Percentiles rank a stretch among this genome's conserved stretches.
phyloP scores from a whole-genome alignment of 2,797 vertebrate species.

The Taeniopygia guttata region DNA sequence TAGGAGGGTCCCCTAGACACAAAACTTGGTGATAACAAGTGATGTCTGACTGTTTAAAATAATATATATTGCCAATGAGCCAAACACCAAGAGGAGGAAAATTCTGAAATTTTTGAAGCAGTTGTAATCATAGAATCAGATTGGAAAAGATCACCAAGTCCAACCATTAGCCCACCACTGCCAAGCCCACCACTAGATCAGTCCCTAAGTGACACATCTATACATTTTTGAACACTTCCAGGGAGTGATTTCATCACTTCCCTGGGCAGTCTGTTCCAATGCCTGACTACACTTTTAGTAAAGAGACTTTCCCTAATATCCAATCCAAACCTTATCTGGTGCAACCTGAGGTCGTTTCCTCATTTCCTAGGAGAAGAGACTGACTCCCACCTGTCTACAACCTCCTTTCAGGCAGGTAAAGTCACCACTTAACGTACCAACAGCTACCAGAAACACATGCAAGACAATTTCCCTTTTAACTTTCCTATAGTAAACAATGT shows the following conservation, averaged over 20 bases:
- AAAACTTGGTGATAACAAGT: background rate
- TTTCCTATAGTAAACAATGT: background rate
- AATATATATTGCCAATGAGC: background rate
- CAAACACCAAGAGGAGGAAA: background rate
- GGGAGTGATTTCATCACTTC: background rate
- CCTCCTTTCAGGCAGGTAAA: background rate
- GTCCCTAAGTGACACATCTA: background rate
- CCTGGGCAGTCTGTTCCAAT: background rate
- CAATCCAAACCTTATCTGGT: background rate
- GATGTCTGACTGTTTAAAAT: background rate
- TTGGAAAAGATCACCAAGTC: background rate
- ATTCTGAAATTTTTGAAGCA: background rate
- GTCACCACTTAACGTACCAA: background rate
- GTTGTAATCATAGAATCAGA: background rate
- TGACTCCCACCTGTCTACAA: background rate
- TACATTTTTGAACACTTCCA: background rate
- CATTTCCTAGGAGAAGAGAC: background rate
- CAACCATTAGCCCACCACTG: background rate
- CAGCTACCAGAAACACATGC: background rate
- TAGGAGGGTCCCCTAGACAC: background rate
- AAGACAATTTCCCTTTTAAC: background rate
- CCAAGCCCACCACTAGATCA: background rate
- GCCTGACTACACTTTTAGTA: background rate
- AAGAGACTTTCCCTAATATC: background rate
- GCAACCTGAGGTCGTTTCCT: background rate